A percentile compares a stretch with the other conserved stretches of the same genome.
Conservation (phyloP, 2,797 vertebrate genomes). For the Iguana delicatissima region DNA sequence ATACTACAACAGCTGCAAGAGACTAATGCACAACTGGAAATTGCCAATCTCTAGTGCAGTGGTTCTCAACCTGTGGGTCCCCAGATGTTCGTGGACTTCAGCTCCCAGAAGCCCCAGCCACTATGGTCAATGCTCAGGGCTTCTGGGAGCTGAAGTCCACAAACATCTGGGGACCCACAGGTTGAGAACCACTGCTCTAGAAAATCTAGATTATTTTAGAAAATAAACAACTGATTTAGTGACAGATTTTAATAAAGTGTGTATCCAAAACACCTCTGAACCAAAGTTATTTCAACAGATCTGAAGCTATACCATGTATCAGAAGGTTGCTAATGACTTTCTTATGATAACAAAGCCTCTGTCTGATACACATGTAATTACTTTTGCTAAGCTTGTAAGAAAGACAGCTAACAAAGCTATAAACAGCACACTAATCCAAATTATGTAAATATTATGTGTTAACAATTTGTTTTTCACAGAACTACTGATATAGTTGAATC, state of each 20-base stretch:
- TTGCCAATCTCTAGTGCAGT: background rate
- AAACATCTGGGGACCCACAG: too few relatives aligned
- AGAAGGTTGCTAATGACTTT: background rate
- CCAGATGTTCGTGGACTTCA: too few relatives aligned
- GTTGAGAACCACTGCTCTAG: too few relatives aligned
- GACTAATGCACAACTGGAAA: too few relatives aligned
- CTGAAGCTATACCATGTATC: constrained; percentile 22
- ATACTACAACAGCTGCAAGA: too few relatives aligned
- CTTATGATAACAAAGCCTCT: constrained; percentile 25
- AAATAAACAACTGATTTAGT: background rate
- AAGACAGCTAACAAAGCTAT: constrained; percentile 46
- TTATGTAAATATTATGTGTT: constrained; percentile 27
- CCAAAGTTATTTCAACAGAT: constrained; percentile 47
- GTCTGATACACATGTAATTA: constrained; percentile 2
- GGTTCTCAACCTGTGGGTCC: too few relatives aligned
- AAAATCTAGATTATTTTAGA: background rate
- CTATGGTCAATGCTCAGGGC: too few relatives aligned
- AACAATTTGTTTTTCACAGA: constrained; percentile 33
- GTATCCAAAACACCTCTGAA: constrained; percentile 58
- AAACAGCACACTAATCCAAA: constrained; percentile 38
- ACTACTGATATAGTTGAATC: constrained; percentile 36
- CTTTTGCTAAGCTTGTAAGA: constrained; percentile 32
- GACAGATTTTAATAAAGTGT: constrained; percentile 28
- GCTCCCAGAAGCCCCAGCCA: too few relatives aligned
- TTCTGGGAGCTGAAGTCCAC: too few relatives aligned